These are phyloP conservation scores for Drosophila ohnishii DNA, from an alignment of 1,140 invertebrate genomes.

Conservation along the genomic window DNA sequence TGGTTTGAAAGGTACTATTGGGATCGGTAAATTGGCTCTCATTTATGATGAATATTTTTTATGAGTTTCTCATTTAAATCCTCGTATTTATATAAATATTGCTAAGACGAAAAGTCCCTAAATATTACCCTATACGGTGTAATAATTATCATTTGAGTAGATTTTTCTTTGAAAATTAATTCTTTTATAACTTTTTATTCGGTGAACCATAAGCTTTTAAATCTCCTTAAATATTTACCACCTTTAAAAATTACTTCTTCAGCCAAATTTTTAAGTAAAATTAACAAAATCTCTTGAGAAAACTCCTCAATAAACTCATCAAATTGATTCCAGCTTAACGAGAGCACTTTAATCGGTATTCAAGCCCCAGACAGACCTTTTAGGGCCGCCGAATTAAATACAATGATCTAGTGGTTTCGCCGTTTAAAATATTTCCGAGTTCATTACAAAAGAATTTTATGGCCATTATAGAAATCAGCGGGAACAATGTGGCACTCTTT, in stretches of 20 bases:
- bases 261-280: background rate
- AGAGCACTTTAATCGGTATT: slow-evolving; percentile 1
- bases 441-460: slow-evolving; percentile 58
- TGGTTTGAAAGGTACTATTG: background rate
- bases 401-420: slow-evolving; percentile 35
- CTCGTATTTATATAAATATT: background rate
- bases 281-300: background rate
- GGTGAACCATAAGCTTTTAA: background rate
- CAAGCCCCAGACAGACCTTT: slow-evolving; percentile 8
- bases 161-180: background rate
- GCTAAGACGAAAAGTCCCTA: too few relatives aligned
- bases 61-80: background rate
- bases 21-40: background rate
- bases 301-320: background rate
- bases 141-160: too few relatives aligned
- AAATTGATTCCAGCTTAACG: slow-evolving; percentile 16
- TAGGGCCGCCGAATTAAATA: slow-evolving; percentile 28
- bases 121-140: too few relatives aligned
- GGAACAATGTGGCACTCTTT: slow-evolving; percentile 41
- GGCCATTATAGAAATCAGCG: slow-evolving; percentile 51
- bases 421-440: slow-evolving; percentile 22
- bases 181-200: too few relatives aligned
- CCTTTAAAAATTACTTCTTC: background rate
- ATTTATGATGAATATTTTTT: background rate
- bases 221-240: background rate